Evolutionary conservation across 2,888 invertebrate genomes (phyloP), one percentile per base, ranked within the genome.

Genomic region (Tiphia femorata): DNA sequence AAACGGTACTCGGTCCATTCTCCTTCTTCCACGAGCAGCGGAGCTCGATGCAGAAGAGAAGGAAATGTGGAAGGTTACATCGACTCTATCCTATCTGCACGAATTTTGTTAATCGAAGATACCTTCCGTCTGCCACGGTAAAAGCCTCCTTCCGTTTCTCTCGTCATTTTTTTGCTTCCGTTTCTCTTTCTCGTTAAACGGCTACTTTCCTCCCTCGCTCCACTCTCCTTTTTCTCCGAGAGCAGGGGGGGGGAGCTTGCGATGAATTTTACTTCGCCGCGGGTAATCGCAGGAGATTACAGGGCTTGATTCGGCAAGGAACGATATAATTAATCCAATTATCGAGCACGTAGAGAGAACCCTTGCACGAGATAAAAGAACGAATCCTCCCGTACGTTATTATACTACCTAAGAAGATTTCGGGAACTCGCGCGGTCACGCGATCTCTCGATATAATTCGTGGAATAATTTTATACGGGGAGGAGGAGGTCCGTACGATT

Each of bases 241-340:
- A 6, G 33, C 33, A 33, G 33, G 25, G 14, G 12, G 12, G 33
- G 33, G 12, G 14, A 4, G 33, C 33, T 4, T 14, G 33, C n/a
- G n/a, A n/a, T n/a, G n/a, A 25, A 46, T 42, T 42, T 37, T 27
- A 7, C 42, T 25, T 38, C 37, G 47, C 35, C 35, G 35, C 42
- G 61, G 56, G 56, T 38, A 53, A 54, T 52, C 47, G 41, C 33
- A 17, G 48, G 56, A 70, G 72, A 76, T 78, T 76, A 73, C 71
- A 75, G 75, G 73, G 66, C 66, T 70, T 74, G 65, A 67, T 72
- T 72, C 67, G 59, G 57, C 69, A 61, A 65, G 61, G 64, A 72
- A 72, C 63, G 72, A 60, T n/a, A n/a, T 77, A 78, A 79, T 80
- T 80, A 80, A 80, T 79, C 78, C 76, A 79, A 79, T 80, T 80